Conservation (phyloP, 2,113 vertebrate genomes). For the Melanerpes formicivorus region DNA sequence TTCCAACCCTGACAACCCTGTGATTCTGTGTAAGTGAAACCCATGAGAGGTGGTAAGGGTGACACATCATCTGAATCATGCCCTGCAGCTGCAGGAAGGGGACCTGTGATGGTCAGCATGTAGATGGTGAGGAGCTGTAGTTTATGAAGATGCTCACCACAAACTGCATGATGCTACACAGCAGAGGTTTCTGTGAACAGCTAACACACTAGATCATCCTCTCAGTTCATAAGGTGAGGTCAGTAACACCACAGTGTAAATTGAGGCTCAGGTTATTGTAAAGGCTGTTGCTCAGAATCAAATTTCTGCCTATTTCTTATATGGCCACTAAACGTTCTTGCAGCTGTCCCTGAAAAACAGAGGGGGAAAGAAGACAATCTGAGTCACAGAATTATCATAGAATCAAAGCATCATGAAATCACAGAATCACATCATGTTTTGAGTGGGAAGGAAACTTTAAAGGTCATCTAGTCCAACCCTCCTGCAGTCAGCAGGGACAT, state of each 20-base stretch:
- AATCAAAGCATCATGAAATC: too few species aligned
- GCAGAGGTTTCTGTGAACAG: not conserved
- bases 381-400: too few species aligned
- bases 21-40: not conserved
- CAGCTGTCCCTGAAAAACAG: not conserved
- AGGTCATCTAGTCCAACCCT: too few species aligned
- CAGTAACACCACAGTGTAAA: not conserved
- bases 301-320: not conserved
- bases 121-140: not conserved
- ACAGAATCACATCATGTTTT: too few species aligned
- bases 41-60: not conserved
- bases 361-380: not conserved
- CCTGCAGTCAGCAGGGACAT: too few species aligned
- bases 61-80: not conserved
- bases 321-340: not conserved
- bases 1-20: too few species aligned
- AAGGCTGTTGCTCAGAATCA: not conserved
- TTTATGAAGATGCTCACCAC: not conserved
- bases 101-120: not conserved
- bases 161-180: not conserved
- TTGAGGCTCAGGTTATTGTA: not conserved
- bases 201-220: rapidly evolving
- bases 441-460: too few species aligned
- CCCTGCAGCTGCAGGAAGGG: not conserved
- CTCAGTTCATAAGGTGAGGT: not conserved